Percentiles rank a stretch among this genome's conserved stretches.
phyloP scores from a whole-genome alignment of 2,888 invertebrate species.

The Caenorhabditis sp. region DNA sequence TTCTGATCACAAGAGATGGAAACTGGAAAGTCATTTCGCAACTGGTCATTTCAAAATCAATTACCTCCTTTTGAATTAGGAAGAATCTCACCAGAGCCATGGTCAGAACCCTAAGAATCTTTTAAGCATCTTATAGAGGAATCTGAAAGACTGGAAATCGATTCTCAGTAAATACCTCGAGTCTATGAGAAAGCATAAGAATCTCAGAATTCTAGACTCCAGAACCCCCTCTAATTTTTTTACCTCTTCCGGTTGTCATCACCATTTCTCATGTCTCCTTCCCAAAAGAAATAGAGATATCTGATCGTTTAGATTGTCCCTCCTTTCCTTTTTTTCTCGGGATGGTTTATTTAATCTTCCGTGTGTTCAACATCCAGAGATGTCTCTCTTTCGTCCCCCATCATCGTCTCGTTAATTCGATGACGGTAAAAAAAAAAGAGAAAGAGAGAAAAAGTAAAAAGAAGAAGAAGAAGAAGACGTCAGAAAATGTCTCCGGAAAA shows the following conservation, averaged over 20 bases:
- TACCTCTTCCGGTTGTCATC: not conserved
- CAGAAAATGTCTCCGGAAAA: constrained; percentile 19
- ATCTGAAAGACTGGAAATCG: too few species aligned
- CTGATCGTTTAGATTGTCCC: constrained; percentile 12
- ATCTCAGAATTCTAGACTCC: not conserved
- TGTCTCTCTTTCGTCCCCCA: constrained; percentile 32
- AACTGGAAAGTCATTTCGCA: too few species aligned
- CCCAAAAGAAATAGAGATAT: constrained; percentile 4
- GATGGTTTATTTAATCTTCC: constrained; percentile 36
- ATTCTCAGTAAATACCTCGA: too few species aligned
- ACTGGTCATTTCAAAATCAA: too few species aligned
- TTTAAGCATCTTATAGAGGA: too few species aligned
- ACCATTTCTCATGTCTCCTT: not conserved
- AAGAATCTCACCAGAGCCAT: too few species aligned
- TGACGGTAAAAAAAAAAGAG: constrained; percentile 16
- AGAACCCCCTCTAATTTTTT: not conserved
- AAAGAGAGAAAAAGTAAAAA: constrained; percentile 25
- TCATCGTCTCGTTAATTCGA: constrained; percentile 58
- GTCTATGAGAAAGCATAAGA: too few species aligned
- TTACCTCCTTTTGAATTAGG: too few species aligned
- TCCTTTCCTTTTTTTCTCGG: not conserved
- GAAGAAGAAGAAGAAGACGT: constrained; percentile 24
- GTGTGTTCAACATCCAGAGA: not conserved
- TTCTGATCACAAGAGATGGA: too few species aligned
- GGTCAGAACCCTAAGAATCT: not conserved